phyloP scores from a whole-genome alignment of 35 echinoderm and acorn worm species.

The Chiridota heheva region DNA sequence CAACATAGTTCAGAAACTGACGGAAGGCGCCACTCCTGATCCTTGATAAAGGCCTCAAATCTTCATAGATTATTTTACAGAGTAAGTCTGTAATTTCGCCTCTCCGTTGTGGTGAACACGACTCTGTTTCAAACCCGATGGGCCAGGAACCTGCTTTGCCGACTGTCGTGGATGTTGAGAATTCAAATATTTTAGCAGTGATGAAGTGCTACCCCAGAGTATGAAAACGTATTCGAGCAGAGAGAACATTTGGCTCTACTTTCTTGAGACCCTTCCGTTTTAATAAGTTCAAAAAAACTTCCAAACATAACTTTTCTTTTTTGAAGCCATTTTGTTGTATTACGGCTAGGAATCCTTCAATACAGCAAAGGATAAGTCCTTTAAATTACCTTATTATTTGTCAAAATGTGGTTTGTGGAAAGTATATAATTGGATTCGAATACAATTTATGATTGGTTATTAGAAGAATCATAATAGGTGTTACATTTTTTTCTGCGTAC shows the following conservation, averaged over 20 bases:
- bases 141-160: neutral
- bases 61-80: slow-evolving; percentile 5
- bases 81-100: slow-evolving; percentile 14
- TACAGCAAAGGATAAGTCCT: no score
- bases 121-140: neutral
- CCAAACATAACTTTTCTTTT: no score
- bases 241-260: neutral
- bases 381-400: no score
- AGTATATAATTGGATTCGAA: no score
- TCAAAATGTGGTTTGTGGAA: no score
- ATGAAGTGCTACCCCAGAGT: slow-evolving; percentile 13
- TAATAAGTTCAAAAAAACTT: no score
- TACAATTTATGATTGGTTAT: no score
- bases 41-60: neutral
- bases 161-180: neutral
- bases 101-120: slow-evolving; percentile 5
- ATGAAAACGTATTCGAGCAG: neutral
- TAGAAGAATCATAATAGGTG: no score
- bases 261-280: no score
- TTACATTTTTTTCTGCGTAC: no score
- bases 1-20: slow-evolving; percentile 1
- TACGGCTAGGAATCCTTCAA: no score
- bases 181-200: slow-evolving; percentile 2
- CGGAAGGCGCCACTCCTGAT: neutral
- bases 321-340: no score